Percentiles rank a stretch among this genome's conserved stretches.
These are phyloP conservation scores for Erythrocercus mccallii DNA, from an alignment of 2,113 vertebrate genomes.

Conservation along the genomic window DNA sequence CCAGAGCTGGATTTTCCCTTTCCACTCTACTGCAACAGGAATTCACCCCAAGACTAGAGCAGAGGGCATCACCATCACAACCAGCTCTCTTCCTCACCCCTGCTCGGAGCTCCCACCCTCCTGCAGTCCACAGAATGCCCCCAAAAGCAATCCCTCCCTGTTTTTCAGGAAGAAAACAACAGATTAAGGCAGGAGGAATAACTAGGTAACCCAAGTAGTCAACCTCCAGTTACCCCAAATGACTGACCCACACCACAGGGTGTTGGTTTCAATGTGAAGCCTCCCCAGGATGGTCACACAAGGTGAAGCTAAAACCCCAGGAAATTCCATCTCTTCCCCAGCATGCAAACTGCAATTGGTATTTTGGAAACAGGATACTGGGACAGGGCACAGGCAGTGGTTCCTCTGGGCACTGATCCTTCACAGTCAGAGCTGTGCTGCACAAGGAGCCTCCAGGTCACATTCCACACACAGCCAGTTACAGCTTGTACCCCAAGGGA, in stretches of 20 bases:
- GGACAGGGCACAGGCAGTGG: background rate
- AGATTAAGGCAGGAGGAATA: background rate
- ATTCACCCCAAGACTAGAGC: background rate
- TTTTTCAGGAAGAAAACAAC: background rate
- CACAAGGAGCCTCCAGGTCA: background rate
- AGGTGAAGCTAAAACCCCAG: background rate
- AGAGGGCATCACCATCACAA: background rate
- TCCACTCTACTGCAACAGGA: background rate
- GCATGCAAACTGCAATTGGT: background rate
- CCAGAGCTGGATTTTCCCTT: background rate
- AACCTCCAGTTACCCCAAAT: accelerated
- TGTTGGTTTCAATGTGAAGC: background rate
- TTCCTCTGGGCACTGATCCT: background rate
- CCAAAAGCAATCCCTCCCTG: background rate
- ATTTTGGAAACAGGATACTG: background rate
- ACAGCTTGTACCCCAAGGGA: background rate
- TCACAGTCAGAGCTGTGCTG: background rate
- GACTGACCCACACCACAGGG: background rate
- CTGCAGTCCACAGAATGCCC: background rate
- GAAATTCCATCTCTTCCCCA: background rate
- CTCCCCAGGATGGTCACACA: accelerated
- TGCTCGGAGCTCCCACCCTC: accelerated
- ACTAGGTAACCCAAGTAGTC: background rate
- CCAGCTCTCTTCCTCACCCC: background rate
- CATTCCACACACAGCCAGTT: background rate